Evolutionary conservation across 2,888 invertebrate species (phyloP).

Genomic region (Troides oblongomaculatus): DNA sequence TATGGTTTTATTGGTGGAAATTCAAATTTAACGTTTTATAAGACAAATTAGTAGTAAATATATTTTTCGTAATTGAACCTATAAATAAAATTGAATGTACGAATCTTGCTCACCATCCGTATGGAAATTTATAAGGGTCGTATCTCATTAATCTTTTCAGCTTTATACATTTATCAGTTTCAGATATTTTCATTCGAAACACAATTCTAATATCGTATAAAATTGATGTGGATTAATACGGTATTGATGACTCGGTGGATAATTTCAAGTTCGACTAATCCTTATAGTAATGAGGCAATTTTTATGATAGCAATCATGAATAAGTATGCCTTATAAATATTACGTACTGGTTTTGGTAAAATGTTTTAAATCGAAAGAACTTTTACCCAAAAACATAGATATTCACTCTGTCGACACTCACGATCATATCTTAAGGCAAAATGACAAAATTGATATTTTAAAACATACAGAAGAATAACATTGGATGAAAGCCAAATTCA

Average conservation of each 20-base stretch:
- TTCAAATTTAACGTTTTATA: background rate
- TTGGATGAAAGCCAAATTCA: slow-evolving; percentile 28
- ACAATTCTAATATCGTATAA: slow-evolving; percentile 1
- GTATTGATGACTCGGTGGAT: background rate
- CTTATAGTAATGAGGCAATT: too few relatives aligned
- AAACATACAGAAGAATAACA: slow-evolving; percentile 23
- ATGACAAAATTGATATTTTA: slow-evolving; percentile 10
- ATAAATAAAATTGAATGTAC: slow-evolving; percentile 70
- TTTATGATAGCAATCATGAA: too few relatives aligned
- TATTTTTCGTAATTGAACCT: slow-evolving; percentile 45
- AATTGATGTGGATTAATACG: background rate
- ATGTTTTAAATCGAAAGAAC: too few relatives aligned
- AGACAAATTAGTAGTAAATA: background rate
- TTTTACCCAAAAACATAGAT: too few relatives aligned
- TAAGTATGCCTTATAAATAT: too few relatives aligned
- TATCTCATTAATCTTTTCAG: slow-evolving; percentile 65
- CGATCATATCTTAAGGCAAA: slow-evolving; percentile 1
- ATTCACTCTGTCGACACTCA: background rate
- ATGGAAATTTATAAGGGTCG: slow-evolving; percentile 64
- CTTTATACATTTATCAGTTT: slow-evolving; percentile 52
- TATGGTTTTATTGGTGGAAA: too few relatives aligned
- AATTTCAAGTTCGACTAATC: too few relatives aligned
- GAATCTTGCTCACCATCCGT: slow-evolving; percentile 65
- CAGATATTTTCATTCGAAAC: slow-evolving; percentile 32
- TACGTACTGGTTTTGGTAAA: too few relatives aligned